These are phyloP conservation scores for Drosophila jambulina DNA, from an alignment of 1,140 invertebrate species.

Conservation along the genomic window DNA sequence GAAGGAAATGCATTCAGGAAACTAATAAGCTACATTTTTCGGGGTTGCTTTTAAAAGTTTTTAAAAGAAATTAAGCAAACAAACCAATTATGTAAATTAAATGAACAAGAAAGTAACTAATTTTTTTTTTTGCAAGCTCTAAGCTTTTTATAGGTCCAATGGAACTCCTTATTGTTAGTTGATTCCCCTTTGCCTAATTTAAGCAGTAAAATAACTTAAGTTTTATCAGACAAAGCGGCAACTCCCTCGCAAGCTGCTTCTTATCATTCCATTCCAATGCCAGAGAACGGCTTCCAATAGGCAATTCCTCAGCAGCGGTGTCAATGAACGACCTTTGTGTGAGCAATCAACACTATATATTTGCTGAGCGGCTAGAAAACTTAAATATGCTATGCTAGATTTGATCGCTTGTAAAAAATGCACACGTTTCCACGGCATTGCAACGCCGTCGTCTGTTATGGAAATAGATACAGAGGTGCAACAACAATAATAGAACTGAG, in stretches of 20 bases:
- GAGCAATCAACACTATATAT: conserved; percentile 22
- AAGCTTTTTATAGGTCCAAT: background rate
- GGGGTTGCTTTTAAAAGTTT: background rate
- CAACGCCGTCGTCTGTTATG: conserved; percentile 44
- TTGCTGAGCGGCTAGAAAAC: conserved; percentile 37
- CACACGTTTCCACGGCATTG: conserved; percentile 62
- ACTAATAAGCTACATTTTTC: background rate
- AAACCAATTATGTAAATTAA: background rate
- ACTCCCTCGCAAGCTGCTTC: conserved; percentile 8
- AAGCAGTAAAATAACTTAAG: too few species aligned
- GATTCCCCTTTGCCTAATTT: background rate
- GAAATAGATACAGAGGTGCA: conserved; percentile 21
- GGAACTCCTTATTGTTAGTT: background rate
- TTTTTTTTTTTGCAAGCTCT: too few species aligned
- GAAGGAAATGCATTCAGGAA: conserved; percentile 15
- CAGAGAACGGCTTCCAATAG: conserved; percentile 32
- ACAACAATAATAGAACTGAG: conserved; percentile 59
- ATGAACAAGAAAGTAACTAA: background rate
- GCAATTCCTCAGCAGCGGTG: conserved; percentile 31
- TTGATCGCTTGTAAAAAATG: conserved; percentile 49
- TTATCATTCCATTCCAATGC: conserved; percentile 61
- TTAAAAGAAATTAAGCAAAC: background rate
- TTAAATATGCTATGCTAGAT: conserved; percentile 47
- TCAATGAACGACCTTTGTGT: conserved; percentile 78
- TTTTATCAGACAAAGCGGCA: conserved; percentile 22